Percentiles rank a stretch among this genome's conserved stretches.
phyloP scores from a whole-genome alignment of 2,888 invertebrate genomes.

The Cecidostiba fungosa region DNA sequence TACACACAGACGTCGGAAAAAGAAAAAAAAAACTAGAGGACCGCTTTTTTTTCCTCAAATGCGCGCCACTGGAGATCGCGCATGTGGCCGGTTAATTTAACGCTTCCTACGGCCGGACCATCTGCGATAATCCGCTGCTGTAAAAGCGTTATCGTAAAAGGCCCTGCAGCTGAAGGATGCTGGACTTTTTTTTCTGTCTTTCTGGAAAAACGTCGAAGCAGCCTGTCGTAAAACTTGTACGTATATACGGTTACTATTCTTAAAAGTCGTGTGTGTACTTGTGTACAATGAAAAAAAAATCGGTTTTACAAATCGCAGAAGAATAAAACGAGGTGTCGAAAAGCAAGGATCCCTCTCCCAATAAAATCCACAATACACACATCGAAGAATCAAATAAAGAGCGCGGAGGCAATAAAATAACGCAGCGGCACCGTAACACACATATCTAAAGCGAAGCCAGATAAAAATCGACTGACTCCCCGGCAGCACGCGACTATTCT shows the following conservation, averaged over 20 bases:
- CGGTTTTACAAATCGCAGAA: neutral
- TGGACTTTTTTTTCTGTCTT: neutral
- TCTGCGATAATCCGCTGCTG: constrained; percentile 49
- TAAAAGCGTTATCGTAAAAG: constrained; percentile 16
- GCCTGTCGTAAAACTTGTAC: neutral
- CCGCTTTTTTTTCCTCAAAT: constrained; percentile 7
- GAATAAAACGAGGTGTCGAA: too few species aligned
- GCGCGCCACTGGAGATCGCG: constrained; percentile 63
- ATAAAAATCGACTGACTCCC: constrained; percentile 32
- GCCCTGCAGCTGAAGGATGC: constrained; percentile 45
- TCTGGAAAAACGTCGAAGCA: constrained; percentile 7
- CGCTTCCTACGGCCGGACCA: constrained; percentile 49
- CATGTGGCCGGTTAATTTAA: constrained; percentile 66
- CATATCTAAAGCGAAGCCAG: constrained; percentile 5
- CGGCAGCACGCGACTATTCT: neutral
- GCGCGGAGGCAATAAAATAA: neutral
- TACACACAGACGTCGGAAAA: neutral
- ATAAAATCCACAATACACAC: too few species aligned
- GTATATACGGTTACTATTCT: neutral
- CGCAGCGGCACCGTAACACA: neutral
- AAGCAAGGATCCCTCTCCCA: too few species aligned
- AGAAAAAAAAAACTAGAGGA: neutral
- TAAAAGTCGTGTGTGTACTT: too few species aligned
- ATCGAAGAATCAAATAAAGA: neutral
- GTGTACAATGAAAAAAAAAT: neutral